A percentile compares a stretch with the other conserved stretches of the same genome.
Conservation (phyloP, 2,797 vertebrate species). For the Typhlichthys eigenmanni region DNA sequence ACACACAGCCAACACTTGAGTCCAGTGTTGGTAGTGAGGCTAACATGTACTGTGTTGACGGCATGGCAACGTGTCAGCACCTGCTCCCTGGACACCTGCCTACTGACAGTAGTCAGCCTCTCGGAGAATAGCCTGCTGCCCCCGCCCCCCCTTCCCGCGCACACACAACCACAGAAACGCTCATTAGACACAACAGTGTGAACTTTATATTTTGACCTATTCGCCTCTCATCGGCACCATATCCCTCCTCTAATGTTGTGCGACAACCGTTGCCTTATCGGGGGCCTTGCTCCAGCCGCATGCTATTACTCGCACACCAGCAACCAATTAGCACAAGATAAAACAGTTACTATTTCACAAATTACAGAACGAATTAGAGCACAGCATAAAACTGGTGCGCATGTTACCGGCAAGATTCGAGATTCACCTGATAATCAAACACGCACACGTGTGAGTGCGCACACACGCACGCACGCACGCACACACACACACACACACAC, state of each 20-base stretch:
- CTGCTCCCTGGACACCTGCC: no score
- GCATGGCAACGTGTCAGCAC: slow-evolving; percentile 19
- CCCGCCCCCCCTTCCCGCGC: background rate
- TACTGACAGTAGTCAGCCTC: background rate
- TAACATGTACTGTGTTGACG: slow-evolving; percentile 41
- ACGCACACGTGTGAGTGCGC: background rate
- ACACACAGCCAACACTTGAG: slow-evolving; percentile 16
- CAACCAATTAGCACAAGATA: background rate
- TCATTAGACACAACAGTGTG: slow-evolving; percentile 17
- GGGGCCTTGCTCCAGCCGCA: slow-evolving; percentile 8
- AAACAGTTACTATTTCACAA: background rate
- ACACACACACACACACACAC: slow-evolving; percentile 1
- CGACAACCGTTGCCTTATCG: slow-evolving; percentile 18
- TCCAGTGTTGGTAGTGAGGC: slow-evolving; percentile 26
- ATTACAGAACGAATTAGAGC: background rate
- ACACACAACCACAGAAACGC: background rate
- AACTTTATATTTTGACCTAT: slow-evolving; percentile 6
- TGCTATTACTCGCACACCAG: slow-evolving; percentile 9
- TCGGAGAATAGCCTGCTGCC: slow-evolving; percentile 25
- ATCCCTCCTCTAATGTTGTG: slow-evolving; percentile 35
- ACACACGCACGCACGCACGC: background rate
- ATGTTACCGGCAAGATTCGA: background rate
- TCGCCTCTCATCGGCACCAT: no score
- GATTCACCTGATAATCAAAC: background rate
- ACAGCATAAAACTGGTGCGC: background rate